Conservation (phyloP, 2,888 invertebrate genomes). For the Drosophila austrosaltans region DNA sequence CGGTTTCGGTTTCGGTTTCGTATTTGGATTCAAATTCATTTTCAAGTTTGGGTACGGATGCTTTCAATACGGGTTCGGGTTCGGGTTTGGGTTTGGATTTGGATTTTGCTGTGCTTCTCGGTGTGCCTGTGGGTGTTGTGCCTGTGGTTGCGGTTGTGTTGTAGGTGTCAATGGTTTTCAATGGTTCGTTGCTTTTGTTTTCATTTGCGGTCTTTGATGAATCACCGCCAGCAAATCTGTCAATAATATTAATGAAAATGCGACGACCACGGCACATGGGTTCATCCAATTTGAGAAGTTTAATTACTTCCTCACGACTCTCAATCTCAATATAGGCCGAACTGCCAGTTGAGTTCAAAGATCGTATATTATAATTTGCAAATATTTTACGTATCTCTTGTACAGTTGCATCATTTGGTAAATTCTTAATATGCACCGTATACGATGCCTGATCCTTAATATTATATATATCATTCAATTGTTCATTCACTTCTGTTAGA, state of each 20-base stretch:
- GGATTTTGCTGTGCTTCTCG: background rate
- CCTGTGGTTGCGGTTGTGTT: background rate
- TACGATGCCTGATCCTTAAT: conserved; percentile 26
- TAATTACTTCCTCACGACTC: conserved; percentile 37
- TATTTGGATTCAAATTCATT: no score
- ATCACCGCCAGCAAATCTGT: conserved; percentile 10
- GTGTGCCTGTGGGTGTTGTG: background rate
- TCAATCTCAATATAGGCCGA: conserved; percentile 40
- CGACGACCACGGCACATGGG: conserved; percentile 39
- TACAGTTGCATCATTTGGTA: conserved; percentile 41
- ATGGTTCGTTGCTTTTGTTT: background rate
- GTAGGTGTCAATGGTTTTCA: conserved; percentile 3
- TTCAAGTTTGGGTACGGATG: no score
- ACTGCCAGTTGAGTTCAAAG: conserved; percentile 25
- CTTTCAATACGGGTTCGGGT: no score
- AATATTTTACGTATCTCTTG: conserved; percentile 31
- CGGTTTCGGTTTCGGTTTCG: no score
- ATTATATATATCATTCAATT: background rate
- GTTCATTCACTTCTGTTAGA: background rate
- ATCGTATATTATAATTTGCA: conserved; percentile 14
- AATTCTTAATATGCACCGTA: conserved; percentile 40
- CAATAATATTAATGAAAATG: conserved; percentile 23
- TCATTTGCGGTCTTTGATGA: background rate
- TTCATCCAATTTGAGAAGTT: conserved; percentile 27
- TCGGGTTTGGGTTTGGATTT: conserved; percentile 24